These are phyloP conservation scores for Leptoteleia sp. DNA, from an alignment of 1,140 invertebrate genomes.

Conservation along the genomic window DNA sequence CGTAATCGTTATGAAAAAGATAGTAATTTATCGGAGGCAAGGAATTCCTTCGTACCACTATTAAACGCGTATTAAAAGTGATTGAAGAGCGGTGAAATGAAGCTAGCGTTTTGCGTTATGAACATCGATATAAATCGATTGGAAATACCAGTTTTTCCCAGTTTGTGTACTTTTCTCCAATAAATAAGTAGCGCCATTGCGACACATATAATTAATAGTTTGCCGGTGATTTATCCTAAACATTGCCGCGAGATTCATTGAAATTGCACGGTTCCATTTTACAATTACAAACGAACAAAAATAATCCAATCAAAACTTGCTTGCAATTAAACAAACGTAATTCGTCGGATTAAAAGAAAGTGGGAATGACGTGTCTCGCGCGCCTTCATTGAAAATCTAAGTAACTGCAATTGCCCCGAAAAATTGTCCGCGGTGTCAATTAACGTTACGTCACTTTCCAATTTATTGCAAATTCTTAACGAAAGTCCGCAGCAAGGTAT, in stretches of 20 bases:
- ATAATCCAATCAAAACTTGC: background rate
- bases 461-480: no score
- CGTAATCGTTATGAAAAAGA: conserved; percentile 30
- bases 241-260: conserved; percentile 12
- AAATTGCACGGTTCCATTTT: background rate
- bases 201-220: conserved; percentile 23
- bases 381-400: no score
- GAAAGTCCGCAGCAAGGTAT: no score
- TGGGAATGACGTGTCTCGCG: background rate
- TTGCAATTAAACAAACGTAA: background rate
- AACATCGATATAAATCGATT: conserved; percentile 31
- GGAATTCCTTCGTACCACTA: conserved; percentile 24
- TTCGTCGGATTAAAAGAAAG: background rate
- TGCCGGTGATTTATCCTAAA: conserved; percentile 25
- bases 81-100: conserved; percentile 28
- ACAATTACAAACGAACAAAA: conserved; percentile 8
- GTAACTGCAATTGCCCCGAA: no score
- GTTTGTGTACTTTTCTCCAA: conserved; percentile 21
- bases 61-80: conserved; percentile 31
- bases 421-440: no score
- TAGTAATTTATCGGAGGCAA: conserved; percentile 43
- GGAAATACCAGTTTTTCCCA: conserved; percentile 1
- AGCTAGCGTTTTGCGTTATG: conserved; percentile 14
- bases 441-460: no score
- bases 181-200: conserved; percentile 14